Evolutionary conservation across 2,888 invertebrate species (phyloP).

Genomic region (Tribolium freemani): DNA sequence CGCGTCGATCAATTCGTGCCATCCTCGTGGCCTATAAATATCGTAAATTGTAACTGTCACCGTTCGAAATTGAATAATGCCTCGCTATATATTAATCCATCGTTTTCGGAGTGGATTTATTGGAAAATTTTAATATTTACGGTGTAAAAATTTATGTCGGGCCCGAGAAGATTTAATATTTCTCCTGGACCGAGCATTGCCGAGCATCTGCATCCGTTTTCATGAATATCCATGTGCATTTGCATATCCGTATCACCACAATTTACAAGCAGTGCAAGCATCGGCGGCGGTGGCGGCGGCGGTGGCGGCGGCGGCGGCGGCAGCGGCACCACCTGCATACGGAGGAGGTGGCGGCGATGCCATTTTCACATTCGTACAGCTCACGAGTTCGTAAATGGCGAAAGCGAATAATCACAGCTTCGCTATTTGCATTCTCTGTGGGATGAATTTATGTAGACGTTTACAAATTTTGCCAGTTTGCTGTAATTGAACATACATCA

Average conservation of each 20-base stretch:
- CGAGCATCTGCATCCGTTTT: conserved; percentile 46
- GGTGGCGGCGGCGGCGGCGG: conserved; percentile 36
- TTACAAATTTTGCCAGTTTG: conserved; percentile 24
- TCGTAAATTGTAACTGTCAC: conserved; percentile 41
- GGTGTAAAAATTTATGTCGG: conserved; percentile 37
- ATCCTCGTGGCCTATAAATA: conserved; percentile 34
- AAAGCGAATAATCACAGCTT: conserved; percentile 28
- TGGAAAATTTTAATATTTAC: conserved; percentile 45
- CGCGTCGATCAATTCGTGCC: conserved; percentile 6
- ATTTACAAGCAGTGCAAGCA: conserved; percentile 58
- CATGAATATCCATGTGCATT: conserved; percentile 60
- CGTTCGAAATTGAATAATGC: conserved; percentile 35
- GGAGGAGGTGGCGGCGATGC: conserved; percentile 13
- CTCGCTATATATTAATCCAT: conserved; percentile 41
- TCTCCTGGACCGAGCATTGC: conserved; percentile 13
- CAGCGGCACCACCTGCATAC: conserved; percentile 56
- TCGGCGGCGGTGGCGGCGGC: conserved; percentile 48
- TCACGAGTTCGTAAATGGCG: conserved; percentile 12
- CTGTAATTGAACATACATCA: conserved; percentile 13
- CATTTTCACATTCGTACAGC: conserved; percentile 34
- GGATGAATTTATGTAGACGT: conserved; percentile 22
- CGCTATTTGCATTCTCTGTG: conserved; percentile 25
- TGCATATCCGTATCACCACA: conserved; percentile 60
- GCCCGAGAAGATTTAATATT: conserved; percentile 31
- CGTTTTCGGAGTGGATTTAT: conserved; percentile 41